These are phyloP conservation scores for Tringa solitaria DNA, from an alignment of 2,113 vertebrate species.

Conservation along the genomic window DNA sequence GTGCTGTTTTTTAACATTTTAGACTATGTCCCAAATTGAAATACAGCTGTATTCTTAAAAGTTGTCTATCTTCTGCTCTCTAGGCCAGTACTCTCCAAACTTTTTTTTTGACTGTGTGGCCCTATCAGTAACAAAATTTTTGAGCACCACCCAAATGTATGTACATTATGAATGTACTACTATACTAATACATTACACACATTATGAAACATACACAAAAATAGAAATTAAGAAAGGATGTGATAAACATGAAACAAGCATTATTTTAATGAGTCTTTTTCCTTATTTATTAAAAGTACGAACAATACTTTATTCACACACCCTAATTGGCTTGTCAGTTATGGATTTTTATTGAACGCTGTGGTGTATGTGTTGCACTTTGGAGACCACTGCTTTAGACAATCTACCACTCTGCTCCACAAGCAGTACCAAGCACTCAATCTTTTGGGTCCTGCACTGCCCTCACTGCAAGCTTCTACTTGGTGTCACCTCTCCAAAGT, in stretches of 20 bases:
- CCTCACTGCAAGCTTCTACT: neutral
- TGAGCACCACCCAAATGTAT: neutral
- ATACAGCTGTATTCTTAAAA: neutral
- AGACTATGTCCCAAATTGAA: neutral
- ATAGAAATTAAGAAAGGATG: neutral
- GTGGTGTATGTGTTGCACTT: neutral
- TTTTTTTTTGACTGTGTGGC: neutral
- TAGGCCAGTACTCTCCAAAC: neutral
- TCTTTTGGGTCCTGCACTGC: neutral
- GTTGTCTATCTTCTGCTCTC: neutral
- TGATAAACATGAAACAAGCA: neutral
- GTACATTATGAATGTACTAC: neutral
- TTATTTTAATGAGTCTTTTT: neutral
- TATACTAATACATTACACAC: neutral
- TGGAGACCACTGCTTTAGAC: neutral
- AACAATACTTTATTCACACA: neutral
- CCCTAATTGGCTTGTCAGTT: neutral
- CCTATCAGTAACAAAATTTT: neutral
- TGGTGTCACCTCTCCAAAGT: neutral
- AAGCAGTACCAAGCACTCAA: neutral
- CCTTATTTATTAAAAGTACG: neutral
- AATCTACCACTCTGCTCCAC: neutral
- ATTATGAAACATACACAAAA: neutral
- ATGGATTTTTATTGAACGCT: neutral
- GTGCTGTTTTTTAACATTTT: neutral